phyloP scores from a whole-genome alignment of 2,113 vertebrate genomes.

The Eleginops maclovinus region DNA sequence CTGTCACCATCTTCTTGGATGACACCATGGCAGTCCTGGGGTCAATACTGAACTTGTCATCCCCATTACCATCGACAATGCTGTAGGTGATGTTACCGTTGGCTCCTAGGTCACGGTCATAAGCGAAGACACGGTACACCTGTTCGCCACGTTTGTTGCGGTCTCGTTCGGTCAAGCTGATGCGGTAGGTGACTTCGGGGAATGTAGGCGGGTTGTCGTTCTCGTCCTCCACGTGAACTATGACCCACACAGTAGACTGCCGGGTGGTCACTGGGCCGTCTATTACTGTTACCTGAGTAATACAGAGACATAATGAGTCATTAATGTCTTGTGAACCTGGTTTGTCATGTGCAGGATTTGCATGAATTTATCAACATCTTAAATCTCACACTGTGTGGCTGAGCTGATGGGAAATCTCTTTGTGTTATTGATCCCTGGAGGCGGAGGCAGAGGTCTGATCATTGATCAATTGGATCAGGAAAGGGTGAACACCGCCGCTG shows the following conservation, averaged over 20 bases:
- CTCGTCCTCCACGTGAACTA: constrained; percentile 93
- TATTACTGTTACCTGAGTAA: constrained; percentile 90
- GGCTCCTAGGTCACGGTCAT: constrained; percentile 91
- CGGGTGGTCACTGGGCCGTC: constrained; percentile 90
- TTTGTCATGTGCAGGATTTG: not conserved
- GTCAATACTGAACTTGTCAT: constrained; percentile 94
- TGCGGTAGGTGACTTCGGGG: constrained; percentile 91
- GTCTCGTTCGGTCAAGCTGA: constrained; percentile 93
- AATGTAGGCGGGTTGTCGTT: constrained; percentile 97
- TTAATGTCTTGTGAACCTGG: not conserved
- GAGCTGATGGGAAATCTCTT: constrained; percentile 72
- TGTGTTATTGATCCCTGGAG: constrained; percentile 74
- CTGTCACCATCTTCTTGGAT: constrained; percentile 95
- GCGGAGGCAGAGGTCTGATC: constrained; percentile 76
- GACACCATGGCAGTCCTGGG: constrained; percentile 94
- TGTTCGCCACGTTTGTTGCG: constrained; percentile 93
- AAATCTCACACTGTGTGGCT: constrained; percentile 29
- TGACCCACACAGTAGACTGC: constrained; percentile 94
- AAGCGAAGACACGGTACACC: constrained; percentile 93
- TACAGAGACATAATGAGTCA: not conserved
- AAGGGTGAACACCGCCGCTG: constrained; percentile 64
- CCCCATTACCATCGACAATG: constrained; percentile 91
- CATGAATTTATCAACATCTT: constrained; percentile 24
- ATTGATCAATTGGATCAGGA: constrained; percentile 76
- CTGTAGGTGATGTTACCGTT: constrained; percentile 96